phyloP scores from a whole-genome alignment of 2,797 vertebrate genomes.

The Tinamus major region DNA sequence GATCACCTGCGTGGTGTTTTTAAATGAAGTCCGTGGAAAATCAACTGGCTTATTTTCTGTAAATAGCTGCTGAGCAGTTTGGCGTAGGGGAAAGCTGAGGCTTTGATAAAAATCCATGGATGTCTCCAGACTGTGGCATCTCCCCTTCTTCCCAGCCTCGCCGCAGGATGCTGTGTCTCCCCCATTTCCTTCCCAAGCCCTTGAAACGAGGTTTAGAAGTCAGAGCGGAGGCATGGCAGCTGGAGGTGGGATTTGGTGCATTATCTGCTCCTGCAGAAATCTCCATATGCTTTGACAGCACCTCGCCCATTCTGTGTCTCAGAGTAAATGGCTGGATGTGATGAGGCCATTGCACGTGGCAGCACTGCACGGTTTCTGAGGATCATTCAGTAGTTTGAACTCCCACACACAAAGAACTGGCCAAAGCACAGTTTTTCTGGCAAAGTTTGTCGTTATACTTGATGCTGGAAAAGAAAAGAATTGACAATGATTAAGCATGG shows the following conservation, averaged over 20 bases:
- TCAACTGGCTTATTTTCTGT: fast-evolving
- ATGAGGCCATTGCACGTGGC: neutral
- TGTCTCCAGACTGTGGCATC: neutral
- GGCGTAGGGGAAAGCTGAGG: neutral
- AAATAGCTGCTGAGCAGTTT: neutral
- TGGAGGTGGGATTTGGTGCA: neutral
- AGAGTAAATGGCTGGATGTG: neutral
- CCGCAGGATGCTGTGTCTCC: neutral
- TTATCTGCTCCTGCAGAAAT: neutral
- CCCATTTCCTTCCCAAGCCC: neutral
- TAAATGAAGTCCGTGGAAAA: neutral
- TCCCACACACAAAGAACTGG: neutral
- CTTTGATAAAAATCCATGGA: neutral
- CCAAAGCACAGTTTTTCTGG: neutral
- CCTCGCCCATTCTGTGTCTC: neutral
- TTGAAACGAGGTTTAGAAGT: neutral
- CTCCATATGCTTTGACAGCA: neutral
- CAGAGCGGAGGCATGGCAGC: neutral
- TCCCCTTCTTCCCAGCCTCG: neutral
- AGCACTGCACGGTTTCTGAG: neutral
- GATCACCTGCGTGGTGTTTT: fast-evolving
- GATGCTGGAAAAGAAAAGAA: neutral
- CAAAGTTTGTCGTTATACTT: neutral
- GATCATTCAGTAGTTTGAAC: neutral
- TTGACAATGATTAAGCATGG: neutral